Conservation (phyloP, 2,888 invertebrate species). For the Epirrhoe tristata region DNA sequence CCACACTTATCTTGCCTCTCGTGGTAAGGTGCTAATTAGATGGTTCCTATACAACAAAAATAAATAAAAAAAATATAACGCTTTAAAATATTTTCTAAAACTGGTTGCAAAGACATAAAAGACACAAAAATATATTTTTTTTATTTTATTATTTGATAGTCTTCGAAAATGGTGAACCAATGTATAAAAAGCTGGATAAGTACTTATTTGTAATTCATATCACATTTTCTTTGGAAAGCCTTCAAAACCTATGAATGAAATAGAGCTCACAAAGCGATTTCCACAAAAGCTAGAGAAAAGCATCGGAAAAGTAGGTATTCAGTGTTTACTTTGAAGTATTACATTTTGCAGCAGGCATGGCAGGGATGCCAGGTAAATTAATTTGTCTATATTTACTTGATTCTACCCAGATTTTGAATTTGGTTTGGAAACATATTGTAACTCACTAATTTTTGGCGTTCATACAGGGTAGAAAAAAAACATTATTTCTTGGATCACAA, state of each 20-base stretch:
- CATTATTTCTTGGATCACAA: no score
- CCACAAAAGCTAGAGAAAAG: conserved; percentile 33
- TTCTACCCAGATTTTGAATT: not conserved
- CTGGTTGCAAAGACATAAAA: no score
- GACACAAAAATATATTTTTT: no score
- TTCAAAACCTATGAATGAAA: conserved; percentile 12
- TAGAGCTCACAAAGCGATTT: conserved; percentile 9
- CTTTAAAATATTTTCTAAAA: no score
- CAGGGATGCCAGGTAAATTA: conserved; percentile 37
- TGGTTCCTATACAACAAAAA: no score
- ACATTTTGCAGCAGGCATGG: conserved; percentile 39
- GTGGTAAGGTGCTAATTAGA: no score
- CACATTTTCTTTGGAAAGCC: conserved; percentile 1
- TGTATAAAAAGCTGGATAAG: not conserved
- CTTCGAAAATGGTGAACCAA: not conserved
- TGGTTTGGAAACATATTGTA: not conserved
- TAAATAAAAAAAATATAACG: no score
- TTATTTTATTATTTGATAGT: not conserved
- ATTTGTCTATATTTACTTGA: conserved; percentile 1
- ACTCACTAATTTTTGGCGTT: no score
- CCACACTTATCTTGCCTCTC: no score
- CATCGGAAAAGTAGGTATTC: conserved; percentile 41
- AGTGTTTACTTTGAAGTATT: conserved; percentile 43
- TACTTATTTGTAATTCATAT: not conserved
- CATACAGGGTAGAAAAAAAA: no score